Conservation (phyloP, 2,797 vertebrate genomes). For the Gambelia wislizenii region DNA sequence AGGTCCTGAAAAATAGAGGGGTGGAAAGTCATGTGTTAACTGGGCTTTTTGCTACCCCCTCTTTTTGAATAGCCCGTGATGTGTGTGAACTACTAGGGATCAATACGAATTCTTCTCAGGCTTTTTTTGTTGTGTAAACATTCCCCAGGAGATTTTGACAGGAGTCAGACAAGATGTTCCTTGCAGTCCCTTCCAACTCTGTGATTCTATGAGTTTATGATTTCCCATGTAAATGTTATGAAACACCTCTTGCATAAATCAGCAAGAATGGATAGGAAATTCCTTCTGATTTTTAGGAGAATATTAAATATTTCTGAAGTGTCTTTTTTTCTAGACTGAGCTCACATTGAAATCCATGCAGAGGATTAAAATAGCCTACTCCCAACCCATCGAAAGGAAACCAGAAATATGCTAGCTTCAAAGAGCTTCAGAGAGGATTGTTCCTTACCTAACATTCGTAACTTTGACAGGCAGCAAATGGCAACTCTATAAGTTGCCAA, state of each 20-base stretch:
- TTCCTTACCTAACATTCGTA: neutral
- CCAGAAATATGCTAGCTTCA: neutral
- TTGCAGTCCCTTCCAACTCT: no score
- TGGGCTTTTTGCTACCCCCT: no score
- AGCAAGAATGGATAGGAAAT: neutral
- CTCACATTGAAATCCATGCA: neutral
- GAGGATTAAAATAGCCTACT: neutral
- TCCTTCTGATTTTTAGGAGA: neutral
- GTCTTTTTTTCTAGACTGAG: neutral
- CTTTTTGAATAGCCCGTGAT: no score
- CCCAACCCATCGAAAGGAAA: constrained; percentile 17
- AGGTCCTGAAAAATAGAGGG: no score
- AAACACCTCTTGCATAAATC: neutral
- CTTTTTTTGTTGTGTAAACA: no score
- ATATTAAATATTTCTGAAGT: neutral
- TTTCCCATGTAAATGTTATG: neutral
- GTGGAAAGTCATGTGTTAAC: no score
- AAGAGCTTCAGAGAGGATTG: neutral
- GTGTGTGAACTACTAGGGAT: no score
- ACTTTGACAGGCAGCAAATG: neutral
- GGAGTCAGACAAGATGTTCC: no score
- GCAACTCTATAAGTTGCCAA: neutral
- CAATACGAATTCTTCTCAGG: no score
- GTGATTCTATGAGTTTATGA: neutral
- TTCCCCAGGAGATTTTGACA: no score